A percentile compares a stretch with the other conserved stretches of the same genome.
phyloP scores from a whole-genome alignment of 1,140 invertebrate species.

The Aphelenchoides besseyi region DNA sequence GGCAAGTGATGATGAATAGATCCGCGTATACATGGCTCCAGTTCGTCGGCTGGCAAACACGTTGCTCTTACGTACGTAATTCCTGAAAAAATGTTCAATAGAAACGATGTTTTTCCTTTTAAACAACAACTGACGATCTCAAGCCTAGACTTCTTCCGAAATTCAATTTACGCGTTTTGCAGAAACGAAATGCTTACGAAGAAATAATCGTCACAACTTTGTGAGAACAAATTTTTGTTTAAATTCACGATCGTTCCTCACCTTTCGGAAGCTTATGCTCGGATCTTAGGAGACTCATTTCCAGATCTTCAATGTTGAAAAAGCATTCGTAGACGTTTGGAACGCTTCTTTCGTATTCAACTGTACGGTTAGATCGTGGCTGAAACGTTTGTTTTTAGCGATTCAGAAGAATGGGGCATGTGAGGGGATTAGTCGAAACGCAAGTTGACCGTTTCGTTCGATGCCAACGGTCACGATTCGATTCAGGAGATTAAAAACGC shows the following conservation, averaged over 20 bases:
- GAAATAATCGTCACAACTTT: neutral
- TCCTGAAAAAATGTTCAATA: conserved; percentile 16
- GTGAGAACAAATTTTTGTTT: neutral
- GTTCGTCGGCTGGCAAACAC: conserved; percentile 27
- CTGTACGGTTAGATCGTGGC: too few relatives aligned
- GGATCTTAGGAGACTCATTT: conserved; percentile 2
- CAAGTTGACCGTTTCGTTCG: too few relatives aligned
- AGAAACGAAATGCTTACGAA: neutral
- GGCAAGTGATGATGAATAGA: neutral
- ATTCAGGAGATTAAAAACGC: neutral
- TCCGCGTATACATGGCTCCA: conserved; percentile 26
- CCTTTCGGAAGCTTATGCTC: conserved; percentile 6
- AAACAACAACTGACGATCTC: neutral
- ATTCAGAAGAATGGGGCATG: too few relatives aligned
- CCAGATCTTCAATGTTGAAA: too few relatives aligned
- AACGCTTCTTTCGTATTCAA: too few relatives aligned
- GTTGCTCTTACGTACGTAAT: conserved; percentile 16
- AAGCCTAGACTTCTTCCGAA: too few relatives aligned
- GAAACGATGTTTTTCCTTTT: neutral
- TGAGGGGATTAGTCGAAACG: neutral
- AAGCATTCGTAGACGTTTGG: too few relatives aligned
- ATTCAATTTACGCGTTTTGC: conserved; percentile 10
- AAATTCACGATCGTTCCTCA: neutral
- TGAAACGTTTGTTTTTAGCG: too few relatives aligned
- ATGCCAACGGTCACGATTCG: neutral